Evolutionary conservation across 2,888 invertebrate genomes (phyloP), one percentile per base, ranked within the genome.

Genomic region (Megaustenia siamemsis): DNA sequence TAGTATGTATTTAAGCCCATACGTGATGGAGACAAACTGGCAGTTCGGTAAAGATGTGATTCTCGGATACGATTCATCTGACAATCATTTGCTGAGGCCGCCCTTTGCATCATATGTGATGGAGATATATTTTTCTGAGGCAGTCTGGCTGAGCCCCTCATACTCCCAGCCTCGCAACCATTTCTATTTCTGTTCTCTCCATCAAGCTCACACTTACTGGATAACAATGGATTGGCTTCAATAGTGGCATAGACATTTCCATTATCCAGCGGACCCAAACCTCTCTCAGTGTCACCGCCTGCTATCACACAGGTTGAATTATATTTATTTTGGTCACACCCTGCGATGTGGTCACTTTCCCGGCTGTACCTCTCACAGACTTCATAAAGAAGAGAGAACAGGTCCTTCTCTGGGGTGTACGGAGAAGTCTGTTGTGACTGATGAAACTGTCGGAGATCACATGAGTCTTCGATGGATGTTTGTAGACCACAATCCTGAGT

Each of bases 401-500:
- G 69, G 28, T 88, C 86, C 40, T 84, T 82, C 35, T 86, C 84
- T 10, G 87, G 87, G 0, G 86, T 78, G 18, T 76, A 86, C 5
- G 89, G 89, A 3, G 89, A 89, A 0, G 89, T 89, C 73, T 89
- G 89, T 81, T 87, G 85, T 24, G 84, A 80, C 38, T 87, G 86
- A 35, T 85, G 81, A 40, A 86, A 82, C 24, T 84, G 53, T 15
- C 79, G 38, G 2, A 84, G 79, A 15, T 79, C 84, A 18, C 77
- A 75, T 0, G 71, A 76, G 35, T 83, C 82, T n/a, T 88, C 88
- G 35, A 88, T 73, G 12, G 89, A 88, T 8, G 92, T 91, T 86
- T 92, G 92, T 56, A 92, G 89, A 8, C 89, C 90, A 89, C 90
- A 91, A 81, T 92, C 92, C 77, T 89, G 89, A 15, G 92, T 91